Evolutionary conservation across 2,113 vertebrate species (phyloP).

Genomic region (Trematomus loennbergii): DNA sequence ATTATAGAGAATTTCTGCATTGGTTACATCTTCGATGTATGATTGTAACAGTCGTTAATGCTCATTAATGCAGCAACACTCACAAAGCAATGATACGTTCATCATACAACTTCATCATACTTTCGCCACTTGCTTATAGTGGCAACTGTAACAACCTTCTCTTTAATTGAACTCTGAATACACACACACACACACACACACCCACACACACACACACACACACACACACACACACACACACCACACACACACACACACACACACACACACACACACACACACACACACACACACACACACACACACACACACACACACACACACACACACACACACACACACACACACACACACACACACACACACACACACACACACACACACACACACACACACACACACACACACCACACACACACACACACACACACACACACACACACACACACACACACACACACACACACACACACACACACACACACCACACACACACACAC

Average conservation of each 20-base stretch:
- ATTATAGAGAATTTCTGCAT: conserved; percentile 56
- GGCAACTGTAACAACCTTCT: conserved; percentile 46
- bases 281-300: not conserved
- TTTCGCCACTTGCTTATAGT: conserved; percentile 45
- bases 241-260: not conserved
- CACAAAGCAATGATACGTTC: conserved; percentile 56
- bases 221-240: no score
- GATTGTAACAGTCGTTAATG: conserved; percentile 69
- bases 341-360: not conserved
- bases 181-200: no score
- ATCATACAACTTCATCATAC: conserved; percentile 47
- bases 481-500: not conserved
- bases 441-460: no score
- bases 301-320: not conserved
- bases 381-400: not conserved
- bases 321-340: not conserved
- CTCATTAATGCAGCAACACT: conserved; percentile 65
- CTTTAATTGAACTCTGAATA: conserved; percentile 53
- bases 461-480: no score
- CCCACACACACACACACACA: no score
- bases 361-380: not conserved
- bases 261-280: not conserved
- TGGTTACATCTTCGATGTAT: conserved; percentile 47
- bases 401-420: not conserved
- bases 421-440: not conserved